Evolutionary conservation across 2,797 vertebrate genomes (phyloP), one percentile per base, ranked within the genome.

Genomic region (Chrosomus eos): DNA sequence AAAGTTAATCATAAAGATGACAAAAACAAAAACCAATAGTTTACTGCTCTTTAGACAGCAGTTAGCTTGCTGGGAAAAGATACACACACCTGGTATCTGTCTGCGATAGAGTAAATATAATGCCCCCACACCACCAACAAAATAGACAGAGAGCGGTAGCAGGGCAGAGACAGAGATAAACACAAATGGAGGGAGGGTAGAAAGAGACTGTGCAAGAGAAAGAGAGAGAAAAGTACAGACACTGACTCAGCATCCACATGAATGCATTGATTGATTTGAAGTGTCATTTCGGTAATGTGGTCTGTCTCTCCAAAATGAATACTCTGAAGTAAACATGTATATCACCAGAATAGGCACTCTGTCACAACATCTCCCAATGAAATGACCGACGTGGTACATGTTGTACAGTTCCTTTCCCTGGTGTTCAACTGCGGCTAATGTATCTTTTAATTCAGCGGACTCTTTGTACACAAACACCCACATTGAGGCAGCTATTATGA

Each of bases 401-500:
- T 81, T 78, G 55, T 87, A 86, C 4, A 3, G 21, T 80, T 80
- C 19, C 84, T 58, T 64, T 66, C 45, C 64, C 64, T 80, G 2
- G 23, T 51, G 48, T 70, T 19, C 70, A 7, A 67, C 36, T 58
- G 36, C 48, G n/a, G n/a, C 43, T 80, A n/a, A 86, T 84, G 26
- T 18, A 78, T 70, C 5, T 71, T 78, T 78, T 68, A 68, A 77
- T 68, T 70, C 74, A 81, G 79, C 64, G 1, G 79, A 70, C 83
- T 83, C 86, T 78, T 82, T 48, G 26, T 90, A 81, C 76, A 86
- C 78, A 86, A 23, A 66, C 48, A 82, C 83, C 71, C 73, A 83
- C 85, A 91, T 89, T 85, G 88, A 86, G 88, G 90, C 81, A 74
- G 81, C 70, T 83, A 92, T 90, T 84, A 92, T 89, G 86, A 86